Evolutionary conservation across 2,797 vertebrate species (phyloP), one percentile per base, ranked within the genome.

Genomic region (Periophthalmus magnuspinnatus): DNA sequence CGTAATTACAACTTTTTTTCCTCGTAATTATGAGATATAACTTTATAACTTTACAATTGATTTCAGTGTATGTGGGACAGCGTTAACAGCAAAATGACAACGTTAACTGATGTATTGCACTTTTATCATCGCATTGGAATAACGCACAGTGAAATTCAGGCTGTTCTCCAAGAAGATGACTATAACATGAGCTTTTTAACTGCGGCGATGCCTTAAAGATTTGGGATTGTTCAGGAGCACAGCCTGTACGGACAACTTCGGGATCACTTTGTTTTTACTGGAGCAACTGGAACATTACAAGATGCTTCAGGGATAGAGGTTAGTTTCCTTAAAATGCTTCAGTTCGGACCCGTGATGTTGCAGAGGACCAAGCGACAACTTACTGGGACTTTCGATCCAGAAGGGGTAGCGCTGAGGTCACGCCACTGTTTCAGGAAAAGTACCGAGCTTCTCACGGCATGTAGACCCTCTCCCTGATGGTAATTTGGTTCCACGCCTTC

Each of bases 401-500:
- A 62, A 10, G 19, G 36, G 9, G 62, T 65, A 1, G 1, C 50
- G 17, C 24, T 65, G 22, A 64, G 62, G 41, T n/a, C 6, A 64
- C 21, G 24, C 24, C 14, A 17, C 32, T 16, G 28, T n/a, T 5
- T 52, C 14, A 52, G 64, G 19, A 33, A 47, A 54, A 64, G 38
- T 11, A 2, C 69, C 38, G 33, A 79, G 50, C 4, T 47, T 77
- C 69, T 72, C 80, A 16, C 78, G 80, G 79, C 62, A 72, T 45
- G n/a, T 71, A 13, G 71, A 75, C 11, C 65, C 45, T 80, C 80
- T 67, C 76, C 41, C 22, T 4, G 55, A 68, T 74, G 55, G 36
- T 84, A 19, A 77, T 79, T 24, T 76, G 76, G 68, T 45, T 76
- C 24, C 64, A 74, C 52, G 75, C 70, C 2, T 78, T 71, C n/a